phyloP scores from a whole-genome alignment of 2,113 vertebrate genomes.

The Dolichallabes microphthalmus region DNA sequence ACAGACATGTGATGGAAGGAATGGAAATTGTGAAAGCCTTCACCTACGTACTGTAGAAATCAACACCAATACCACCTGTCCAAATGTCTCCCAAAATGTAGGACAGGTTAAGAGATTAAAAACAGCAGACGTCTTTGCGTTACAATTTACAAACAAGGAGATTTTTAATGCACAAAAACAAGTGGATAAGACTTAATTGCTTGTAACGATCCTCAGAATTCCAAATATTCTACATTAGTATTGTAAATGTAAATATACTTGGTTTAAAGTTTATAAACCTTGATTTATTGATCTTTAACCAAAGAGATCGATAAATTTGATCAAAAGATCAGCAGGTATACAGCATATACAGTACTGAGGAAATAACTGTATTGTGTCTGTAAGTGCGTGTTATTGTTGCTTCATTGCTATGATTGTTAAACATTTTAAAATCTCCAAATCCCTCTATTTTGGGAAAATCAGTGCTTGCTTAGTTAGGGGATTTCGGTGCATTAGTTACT shows the following conservation, averaged over 20 bases:
- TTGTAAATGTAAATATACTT: not conserved
- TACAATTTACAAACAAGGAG: slow-evolving; percentile 17
- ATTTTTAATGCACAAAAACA: not conserved
- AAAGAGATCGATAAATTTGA: not conserved
- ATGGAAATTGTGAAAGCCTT: not conserved
- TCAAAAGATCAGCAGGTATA: not conserved
- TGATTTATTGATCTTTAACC: not conserved
- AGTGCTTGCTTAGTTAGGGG: not conserved
- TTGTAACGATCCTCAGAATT: not conserved
- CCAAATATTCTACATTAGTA: not conserved
- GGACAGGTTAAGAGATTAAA: slow-evolving; percentile 59
- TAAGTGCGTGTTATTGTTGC: not conserved
- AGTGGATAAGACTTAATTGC: not conserved
- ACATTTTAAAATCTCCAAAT: slow-evolving; percentile 17
- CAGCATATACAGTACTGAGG: not conserved
- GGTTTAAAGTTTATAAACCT: not conserved
- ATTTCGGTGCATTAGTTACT: slow-evolving; percentile 29
- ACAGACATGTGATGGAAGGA: not conserved
- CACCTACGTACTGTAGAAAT: slow-evolving; percentile 31
- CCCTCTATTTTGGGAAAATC: slow-evolving; percentile 8
- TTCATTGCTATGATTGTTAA: not conserved
- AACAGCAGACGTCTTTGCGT: slow-evolving; percentile 35
- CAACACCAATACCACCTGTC: slow-evolving; percentile 48
- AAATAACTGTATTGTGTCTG: not conserved
- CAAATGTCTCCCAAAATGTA: slow-evolving; percentile 52